A percentile compares a stretch with the other conserved stretches of the same genome.
These are phyloP conservation scores for Callipepla californica DNA, from an alignment of 2,113 vertebrate genomes.

Conservation along the genomic window DNA sequence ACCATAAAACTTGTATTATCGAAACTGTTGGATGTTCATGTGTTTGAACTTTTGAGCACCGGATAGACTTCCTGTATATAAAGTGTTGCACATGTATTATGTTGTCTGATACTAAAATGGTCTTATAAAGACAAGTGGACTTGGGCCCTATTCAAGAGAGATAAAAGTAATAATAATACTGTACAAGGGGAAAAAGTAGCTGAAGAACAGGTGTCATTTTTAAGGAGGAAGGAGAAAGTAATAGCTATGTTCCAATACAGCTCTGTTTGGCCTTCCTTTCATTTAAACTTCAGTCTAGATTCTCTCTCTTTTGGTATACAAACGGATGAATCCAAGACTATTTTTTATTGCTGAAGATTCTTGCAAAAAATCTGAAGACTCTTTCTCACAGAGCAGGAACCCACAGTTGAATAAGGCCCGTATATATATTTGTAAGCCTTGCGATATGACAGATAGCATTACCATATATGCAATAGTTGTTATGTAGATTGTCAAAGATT, in stretches of 20 bases:
- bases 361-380: constrained; percentile 73
- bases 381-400: constrained; percentile 76
- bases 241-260: constrained; percentile 68
- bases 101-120: constrained; percentile 91
- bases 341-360: constrained; percentile 85
- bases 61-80: constrained; percentile 95
- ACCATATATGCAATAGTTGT: constrained; percentile 97
- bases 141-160: constrained; percentile 86
- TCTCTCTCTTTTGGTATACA: constrained; percentile 83
- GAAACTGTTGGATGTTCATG: constrained; percentile 86
- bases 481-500: constrained; percentile 88
- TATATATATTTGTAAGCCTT: constrained; percentile 89
- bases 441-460: constrained; percentile 89
- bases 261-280: constrained; percentile 79
- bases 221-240: constrained; percentile 71
- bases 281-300: constrained; percentile 76
- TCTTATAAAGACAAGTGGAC: constrained; percentile 91
- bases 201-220: constrained; percentile 70
- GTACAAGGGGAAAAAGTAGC: constrained; percentile 66
- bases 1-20: constrained; percentile 88
- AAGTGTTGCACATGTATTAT: constrained; percentile 96
- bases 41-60: constrained; percentile 90
- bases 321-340: constrained; percentile 77
- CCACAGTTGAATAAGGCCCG: constrained; percentile 83
- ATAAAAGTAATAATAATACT: constrained; percentile 71